These are phyloP conservation scores for Octopus sinensis DNA, from an alignment of 1,140 invertebrate species.

Conservation along the genomic window DNA sequence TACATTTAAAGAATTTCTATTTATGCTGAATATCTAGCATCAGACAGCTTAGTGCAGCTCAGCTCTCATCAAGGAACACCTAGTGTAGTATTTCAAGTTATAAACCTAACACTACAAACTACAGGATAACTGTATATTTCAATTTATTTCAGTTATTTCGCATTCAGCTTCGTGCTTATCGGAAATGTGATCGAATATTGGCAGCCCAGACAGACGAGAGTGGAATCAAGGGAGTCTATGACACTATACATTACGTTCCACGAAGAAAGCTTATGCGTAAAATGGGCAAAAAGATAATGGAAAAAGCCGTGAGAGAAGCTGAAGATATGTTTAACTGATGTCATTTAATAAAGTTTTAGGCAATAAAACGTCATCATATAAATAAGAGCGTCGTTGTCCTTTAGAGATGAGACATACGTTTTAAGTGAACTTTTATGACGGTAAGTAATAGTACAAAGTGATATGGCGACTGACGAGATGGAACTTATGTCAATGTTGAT, in stretches of 20 bases:
- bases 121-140: too few relatives aligned
- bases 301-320: not conserved
- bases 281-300: not conserved
- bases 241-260: not conserved
- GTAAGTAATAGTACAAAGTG: not conserved
- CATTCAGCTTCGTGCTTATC: not conserved
- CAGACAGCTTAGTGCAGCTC: too few relatives aligned
- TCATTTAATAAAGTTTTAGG: not conserved
- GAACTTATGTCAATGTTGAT: not conserved
- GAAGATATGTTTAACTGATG: not conserved
- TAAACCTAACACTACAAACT: too few relatives aligned
- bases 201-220: not conserved
- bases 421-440: not conserved
- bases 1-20: too few relatives aligned
- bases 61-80: too few relatives aligned
- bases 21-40: too few relatives aligned
- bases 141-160: not conserved
- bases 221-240: not conserved
- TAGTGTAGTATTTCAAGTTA: too few relatives aligned
- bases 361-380: not conserved
- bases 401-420: not conserved
- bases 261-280: not conserved
- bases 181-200: not conserved
- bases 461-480: not conserved
- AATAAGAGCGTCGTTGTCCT: not conserved